Evolutionary conservation across 1,140 invertebrate species (phyloP), one percentile per base, ranked within the genome.

Genomic region (Steinernema feltiae): DNA sequence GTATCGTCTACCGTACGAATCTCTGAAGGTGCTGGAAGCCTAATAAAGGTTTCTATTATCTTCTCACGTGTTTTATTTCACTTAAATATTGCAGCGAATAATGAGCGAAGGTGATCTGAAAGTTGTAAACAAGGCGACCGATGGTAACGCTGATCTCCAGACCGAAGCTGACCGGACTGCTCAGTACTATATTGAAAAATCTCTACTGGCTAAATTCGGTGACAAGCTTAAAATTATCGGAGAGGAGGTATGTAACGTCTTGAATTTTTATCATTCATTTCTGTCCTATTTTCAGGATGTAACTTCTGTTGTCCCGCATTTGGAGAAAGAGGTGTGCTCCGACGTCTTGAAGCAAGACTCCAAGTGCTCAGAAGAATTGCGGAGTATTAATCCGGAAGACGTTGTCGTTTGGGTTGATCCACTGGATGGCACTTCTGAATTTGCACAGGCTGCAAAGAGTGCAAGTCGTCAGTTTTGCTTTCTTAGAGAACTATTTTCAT

Each of bases 331-430:
- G 1, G 87, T 91, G 72, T 89, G 92, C 48, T 84, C 89, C 76
- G 87, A 91, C 81, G 87, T 93, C 0, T 85, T 86, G 76, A 88
- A 90, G 83, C 87, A 90, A 77, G 89, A 91, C 78, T 89, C 90
- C 80, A 83, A 86, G 72, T 48, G 71, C 71, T 74, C 75, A 1
- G 76, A 75, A n/a, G 78, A 82, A 32, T 69, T 80, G 12, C 72
- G 71, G 15, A 24, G n/a, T 21, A 75, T 78, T 29, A 77, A 71
- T 3, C 35, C 71, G 24, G 72, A 84, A 29, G 82, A 84, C 46
- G 82, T 91, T 80, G 93, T 95, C 30, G 90, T 98, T 69, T 99
- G 97, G 97, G 94, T 99, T 2, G 97, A 99, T 89, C 97, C 97
- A 3, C 88, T 99, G 1, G 97, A 99, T 91, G 97, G 97, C 78